Conservation (phyloP, 1,140 invertebrate genomes). For the Eubasilissa regina region DNA sequence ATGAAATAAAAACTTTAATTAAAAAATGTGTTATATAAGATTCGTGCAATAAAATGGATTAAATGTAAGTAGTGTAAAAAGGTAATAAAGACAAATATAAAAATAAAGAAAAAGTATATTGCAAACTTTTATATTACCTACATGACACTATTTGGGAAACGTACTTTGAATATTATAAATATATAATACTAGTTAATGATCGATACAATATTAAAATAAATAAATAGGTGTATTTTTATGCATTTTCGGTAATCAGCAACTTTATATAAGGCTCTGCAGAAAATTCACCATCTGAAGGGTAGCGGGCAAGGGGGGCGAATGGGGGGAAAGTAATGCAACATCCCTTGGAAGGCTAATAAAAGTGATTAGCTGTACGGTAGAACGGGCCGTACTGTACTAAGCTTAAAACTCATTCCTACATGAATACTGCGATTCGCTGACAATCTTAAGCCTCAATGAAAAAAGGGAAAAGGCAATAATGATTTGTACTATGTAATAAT, state of each 20-base stretch:
- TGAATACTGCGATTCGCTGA: background rate
- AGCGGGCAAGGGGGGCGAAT: background rate
- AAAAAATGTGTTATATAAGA: background rate
- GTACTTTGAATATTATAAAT: too few species aligned
- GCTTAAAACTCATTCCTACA: conserved; percentile 24
- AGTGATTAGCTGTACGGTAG: conserved; percentile 58
- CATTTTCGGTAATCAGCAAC: background rate
- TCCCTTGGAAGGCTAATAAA: conserved; percentile 57
- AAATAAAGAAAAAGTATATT: background rate
- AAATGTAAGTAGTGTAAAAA: background rate
- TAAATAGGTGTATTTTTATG: too few species aligned
- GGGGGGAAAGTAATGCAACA: conserved; percentile 45
- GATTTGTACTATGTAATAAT: background rate
- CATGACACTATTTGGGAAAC: too few species aligned
- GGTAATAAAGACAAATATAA: background rate
- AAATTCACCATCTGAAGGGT: conserved; percentile 22
- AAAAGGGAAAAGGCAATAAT: background rate
- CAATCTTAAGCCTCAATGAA: background rate
- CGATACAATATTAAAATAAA: too few species aligned
- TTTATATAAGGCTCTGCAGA: background rate
- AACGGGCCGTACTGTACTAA: conserved; percentile 44
- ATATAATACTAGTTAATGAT: too few species aligned
- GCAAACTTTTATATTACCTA: background rate
- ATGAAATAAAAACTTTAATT: conserved; percentile 20
- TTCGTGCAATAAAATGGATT: background rate